These are phyloP conservation scores for Harpalus rubripes DNA, from an alignment of 2,888 invertebrate species.

Conservation along the genomic window DNA sequence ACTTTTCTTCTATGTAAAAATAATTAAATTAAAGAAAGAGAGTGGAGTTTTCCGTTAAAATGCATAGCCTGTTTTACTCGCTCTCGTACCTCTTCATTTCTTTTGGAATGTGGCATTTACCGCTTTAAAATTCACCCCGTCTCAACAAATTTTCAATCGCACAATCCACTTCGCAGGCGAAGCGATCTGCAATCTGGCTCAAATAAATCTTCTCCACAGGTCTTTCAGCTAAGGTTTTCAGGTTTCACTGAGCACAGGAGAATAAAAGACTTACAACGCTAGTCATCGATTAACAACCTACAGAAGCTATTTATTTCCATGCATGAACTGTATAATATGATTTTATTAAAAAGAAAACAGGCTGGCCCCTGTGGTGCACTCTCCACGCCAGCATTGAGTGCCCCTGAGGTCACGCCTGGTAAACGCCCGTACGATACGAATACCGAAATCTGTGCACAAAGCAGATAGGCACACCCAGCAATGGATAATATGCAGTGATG, in stretches of 20 bases:
- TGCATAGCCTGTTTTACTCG: conserved; percentile 22
- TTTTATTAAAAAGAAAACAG: no score
- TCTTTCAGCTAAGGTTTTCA: conserved; percentile 33
- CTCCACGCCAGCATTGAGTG: no score
- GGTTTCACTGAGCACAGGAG: conserved; percentile 15
- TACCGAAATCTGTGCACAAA: no score
- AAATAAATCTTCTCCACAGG: conserved; percentile 40
- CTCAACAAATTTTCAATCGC: conserved; percentile 41
- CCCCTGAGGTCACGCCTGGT: no score
- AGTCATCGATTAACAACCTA: conserved; percentile 8
- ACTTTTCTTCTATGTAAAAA: not conserved
- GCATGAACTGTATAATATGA: no score
- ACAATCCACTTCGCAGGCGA: conserved; percentile 36
- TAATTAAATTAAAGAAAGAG: conserved; percentile 10
- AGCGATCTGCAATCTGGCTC: conserved; percentile 31
- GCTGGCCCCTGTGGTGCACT: no score
- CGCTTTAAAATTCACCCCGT: conserved; percentile 15
- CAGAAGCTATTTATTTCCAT: not conserved
- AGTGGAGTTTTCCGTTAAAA: conserved; percentile 6
- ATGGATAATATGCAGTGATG: no score
- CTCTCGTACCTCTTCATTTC: conserved; percentile 17
- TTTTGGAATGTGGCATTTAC: conserved; percentile 11
- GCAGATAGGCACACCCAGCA: no score
- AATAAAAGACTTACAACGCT: not conserved
- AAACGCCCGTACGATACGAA: no score